Conservation (phyloP, 37 sponge, comb jelly and placozoan species). For the Cladorhizidae sp. region DNA sequence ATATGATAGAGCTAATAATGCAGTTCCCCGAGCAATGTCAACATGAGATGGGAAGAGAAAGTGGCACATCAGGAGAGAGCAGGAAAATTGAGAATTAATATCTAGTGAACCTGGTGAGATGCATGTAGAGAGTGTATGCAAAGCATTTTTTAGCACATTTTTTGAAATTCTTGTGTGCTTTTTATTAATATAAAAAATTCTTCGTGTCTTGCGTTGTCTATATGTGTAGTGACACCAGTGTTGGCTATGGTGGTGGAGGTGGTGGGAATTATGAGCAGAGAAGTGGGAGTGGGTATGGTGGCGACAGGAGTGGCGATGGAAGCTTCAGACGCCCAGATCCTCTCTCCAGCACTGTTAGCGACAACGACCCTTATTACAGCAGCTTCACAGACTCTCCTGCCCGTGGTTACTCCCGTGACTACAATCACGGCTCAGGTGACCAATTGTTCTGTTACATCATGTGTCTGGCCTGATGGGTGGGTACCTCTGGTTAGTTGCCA, state of each 20-base stretch:
- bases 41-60: too few species aligned
- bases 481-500: neutral
- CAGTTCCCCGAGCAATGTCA: too few species aligned
- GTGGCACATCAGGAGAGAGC: too few species aligned
- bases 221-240: neutral
- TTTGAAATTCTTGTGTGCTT: too few species aligned
- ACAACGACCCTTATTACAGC: conserved; percentile 44
- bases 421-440: conserved; percentile 17
- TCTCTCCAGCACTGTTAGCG: neutral
- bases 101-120: too few species aligned
- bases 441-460: neutral
- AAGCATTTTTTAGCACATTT: too few species aligned
- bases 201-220: too few species aligned
- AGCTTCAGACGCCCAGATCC: neutral
- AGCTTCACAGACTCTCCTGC: conserved; percentile 44
- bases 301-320: neutral
- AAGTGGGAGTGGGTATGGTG: neutral
- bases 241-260: conserved; percentile 12
- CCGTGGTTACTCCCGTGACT: neutral
- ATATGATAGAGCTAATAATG: too few species aligned
- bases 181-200: too few species aligned
- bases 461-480: neutral
- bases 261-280: neutral
- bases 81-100: too few species aligned
- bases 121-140: too few species aligned